Conservation (phyloP, 2,888 invertebrate species). For the Eutolmus rufibarbis region DNA sequence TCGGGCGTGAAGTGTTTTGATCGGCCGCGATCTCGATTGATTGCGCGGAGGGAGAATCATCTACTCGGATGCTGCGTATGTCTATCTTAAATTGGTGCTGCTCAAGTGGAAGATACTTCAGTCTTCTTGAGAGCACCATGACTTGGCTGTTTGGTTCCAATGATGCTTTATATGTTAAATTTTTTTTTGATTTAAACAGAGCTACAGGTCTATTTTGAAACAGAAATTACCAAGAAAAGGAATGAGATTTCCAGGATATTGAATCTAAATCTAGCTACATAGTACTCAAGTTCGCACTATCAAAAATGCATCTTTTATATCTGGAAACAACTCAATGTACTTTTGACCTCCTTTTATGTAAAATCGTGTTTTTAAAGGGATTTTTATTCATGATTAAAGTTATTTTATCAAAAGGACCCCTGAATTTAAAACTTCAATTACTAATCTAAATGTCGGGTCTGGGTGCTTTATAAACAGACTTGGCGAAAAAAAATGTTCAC, state of each 20-base stretch:
- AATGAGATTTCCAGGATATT: no score
- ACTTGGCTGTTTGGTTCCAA: not conserved
- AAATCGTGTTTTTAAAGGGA: no score
- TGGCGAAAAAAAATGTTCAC: not conserved
- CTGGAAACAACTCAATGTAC: no score
- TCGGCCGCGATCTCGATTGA: not conserved
- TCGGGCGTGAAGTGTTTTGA: not conserved
- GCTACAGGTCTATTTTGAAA: not conserved
- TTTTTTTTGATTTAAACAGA: not conserved
- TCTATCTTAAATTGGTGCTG: not conserved
- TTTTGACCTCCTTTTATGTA: no score
- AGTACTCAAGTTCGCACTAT: no score
- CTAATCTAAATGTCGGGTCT: not conserved
- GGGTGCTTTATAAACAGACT: not conserved
- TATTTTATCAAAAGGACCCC: no score
- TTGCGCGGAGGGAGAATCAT: not conserved
- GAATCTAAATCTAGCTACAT: no score
- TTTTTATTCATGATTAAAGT: no score
- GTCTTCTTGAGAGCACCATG: not conserved
- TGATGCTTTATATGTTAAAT: not conserved
- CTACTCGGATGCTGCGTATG: not conserved
- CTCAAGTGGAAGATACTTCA: not conserved
- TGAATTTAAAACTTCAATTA: no score
- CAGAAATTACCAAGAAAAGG: not conserved
- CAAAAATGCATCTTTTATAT: no score